Evolutionary conservation across 2,113 vertebrate genomes (phyloP).

Genomic region (Scomber scombrus): DNA sequence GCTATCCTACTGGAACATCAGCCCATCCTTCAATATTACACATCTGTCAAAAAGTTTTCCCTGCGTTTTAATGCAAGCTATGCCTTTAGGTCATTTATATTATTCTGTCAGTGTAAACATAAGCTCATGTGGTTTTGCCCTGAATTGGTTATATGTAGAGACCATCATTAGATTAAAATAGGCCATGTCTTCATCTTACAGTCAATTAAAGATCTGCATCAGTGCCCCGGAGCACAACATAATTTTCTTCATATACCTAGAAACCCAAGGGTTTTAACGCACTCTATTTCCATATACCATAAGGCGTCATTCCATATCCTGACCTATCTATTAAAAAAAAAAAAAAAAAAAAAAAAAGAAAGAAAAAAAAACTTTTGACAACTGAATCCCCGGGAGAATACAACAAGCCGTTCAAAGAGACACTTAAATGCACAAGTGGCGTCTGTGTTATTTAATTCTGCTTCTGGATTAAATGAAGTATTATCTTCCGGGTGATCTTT

Average conservation of each 20-base stretch:
- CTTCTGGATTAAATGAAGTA: slow-evolving; percentile 80
- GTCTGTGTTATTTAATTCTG: slow-evolving; percentile 84
- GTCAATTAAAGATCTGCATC: slow-evolving; percentile 98
- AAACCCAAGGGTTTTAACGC: slow-evolving; percentile 90
- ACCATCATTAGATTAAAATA: slow-evolving; percentile 86
- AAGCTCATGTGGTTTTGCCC: slow-evolving; percentile 52
- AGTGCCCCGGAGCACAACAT: slow-evolving; percentile 92
- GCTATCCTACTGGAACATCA: slow-evolving; percentile 58
- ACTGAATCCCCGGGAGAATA: slow-evolving; percentile 62
- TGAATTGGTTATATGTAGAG: slow-evolving; percentile 61
- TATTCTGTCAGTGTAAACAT: slow-evolving; percentile 72
- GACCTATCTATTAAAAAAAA: slow-evolving; percentile 63
- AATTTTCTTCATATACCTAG: slow-evolving; percentile 94
- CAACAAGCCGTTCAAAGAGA: slow-evolving; percentile 73
- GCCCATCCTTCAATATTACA: slow-evolving; percentile 58
- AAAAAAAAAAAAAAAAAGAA: slow-evolving; percentile 46
- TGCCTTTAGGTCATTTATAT: slow-evolving; percentile 48
- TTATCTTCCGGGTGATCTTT: slow-evolving; percentile 80
- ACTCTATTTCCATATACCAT: slow-evolving; percentile 88
- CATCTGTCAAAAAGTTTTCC: slow-evolving; percentile 71
- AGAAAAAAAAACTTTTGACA: slow-evolving; percentile 64
- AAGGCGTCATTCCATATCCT: slow-evolving; percentile 52
- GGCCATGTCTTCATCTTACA: slow-evolving; percentile 96
- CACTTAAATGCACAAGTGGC: slow-evolving; percentile 77
- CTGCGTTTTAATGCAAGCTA: slow-evolving; percentile 29